Evolutionary conservation across 2,888 invertebrate genomes (phyloP), one percentile per base, ranked within the genome.

Genomic region (Drosophila mulleri): DNA sequence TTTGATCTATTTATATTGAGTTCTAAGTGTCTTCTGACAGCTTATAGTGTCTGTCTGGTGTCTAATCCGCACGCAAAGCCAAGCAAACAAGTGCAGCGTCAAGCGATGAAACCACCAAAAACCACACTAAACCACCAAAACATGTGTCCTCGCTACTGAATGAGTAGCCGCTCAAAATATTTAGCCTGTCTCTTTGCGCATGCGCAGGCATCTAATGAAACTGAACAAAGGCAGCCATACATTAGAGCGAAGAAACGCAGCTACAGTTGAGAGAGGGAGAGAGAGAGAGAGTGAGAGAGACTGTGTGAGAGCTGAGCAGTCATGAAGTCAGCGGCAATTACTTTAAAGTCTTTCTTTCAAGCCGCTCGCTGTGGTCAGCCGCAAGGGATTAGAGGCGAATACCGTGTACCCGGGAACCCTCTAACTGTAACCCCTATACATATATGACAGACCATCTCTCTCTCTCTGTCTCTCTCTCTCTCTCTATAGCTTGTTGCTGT

Each of bases 301-400:
- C 9, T 0, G 12, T 42, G n/a, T 11, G n/a, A 62, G 35, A 37
- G 57, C 56, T 35, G 44, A 58, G 37, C 73, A 90, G 90, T 88
- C 90, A 90, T 67, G 73, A 88, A 88, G 88, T 88, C 88, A 88
- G 65, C 85, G 78, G 74, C 88, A 88, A 88, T 88, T 90, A 87
- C 81, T 59, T 67, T 72, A 74, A 88, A 87, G 69, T 75, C 88
- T 60, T 35, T 45, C 29, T 60, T 56, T 57, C 54, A 57, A 65
- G 53, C 63, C 66, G 78, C 72, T 69, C 56, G 59, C 78, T 75
- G 84, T 67, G 87, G 89, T 84, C 67, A 75, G 52, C 67, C 71
- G 42, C 69, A 39, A 67, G 37, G 83, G 83, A 81, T 81, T 83
- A 88, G 23, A 37, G 42, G 8, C n/a, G 45, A 56, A 39, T n/a